A percentile compares a stretch with the other conserved stretches of the same genome.
Evolutionary conservation across 2,113 vertebrate species (phyloP).

Genomic region (Ptilorrhoa leucosticta): DNA sequence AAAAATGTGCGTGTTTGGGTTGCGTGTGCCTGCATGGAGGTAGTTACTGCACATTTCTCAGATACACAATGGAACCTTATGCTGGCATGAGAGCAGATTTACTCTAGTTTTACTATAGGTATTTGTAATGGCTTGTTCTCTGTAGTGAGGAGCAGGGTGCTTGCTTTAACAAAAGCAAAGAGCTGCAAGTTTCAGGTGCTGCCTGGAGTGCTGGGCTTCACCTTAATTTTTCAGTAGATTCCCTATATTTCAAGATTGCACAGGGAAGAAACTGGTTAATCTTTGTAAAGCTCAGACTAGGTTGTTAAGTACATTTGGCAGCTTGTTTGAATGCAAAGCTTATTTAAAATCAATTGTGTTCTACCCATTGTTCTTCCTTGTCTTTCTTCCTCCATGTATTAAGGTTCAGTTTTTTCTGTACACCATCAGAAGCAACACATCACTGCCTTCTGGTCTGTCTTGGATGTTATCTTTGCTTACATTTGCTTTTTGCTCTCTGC

Average conservation of each 20-base stretch:
- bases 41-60: not conserved
- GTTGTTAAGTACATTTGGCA: not conserved
- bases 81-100: not conserved
- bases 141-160: not conserved
- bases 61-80: not conserved
- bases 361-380: not conserved
- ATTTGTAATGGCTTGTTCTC: not conserved
- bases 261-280: not conserved
- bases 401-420: not conserved
- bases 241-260: not conserved
- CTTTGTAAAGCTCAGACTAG: not conserved
- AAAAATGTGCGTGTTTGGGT: too few species aligned
- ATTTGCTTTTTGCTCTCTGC: not conserved
- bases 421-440: not conserved
- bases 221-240: not conserved
- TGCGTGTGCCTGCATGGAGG: not conserved
- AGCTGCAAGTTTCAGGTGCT: not conserved
- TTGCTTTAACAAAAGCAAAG: not conserved
- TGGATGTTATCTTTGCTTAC: not conserved
- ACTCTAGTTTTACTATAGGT: not conserved
- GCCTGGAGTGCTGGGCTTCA: not conserved
- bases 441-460: not conserved
- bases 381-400: not conserved
- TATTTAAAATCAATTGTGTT: not conserved
- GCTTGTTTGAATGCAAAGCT: not conserved